Evolutionary conservation across 1,140 invertebrate genomes (phyloP).

Genomic region (Kradibia gibbosae): DNA sequence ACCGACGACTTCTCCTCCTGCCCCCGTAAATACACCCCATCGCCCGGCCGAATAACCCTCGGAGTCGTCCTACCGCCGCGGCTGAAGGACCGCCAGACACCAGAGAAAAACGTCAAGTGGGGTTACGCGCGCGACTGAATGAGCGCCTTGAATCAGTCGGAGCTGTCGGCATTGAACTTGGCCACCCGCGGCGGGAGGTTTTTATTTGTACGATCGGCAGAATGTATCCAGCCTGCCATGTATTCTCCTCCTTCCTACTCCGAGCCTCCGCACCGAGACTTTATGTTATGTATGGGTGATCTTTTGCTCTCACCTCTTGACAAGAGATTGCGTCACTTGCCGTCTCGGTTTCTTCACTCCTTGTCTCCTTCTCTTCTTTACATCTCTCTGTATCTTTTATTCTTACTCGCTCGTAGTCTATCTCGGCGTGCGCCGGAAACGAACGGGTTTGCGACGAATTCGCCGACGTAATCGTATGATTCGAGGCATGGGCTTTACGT

Average conservation of each 20-base stretch:
- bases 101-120: neutral
- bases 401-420: neutral
- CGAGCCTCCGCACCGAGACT: neutral
- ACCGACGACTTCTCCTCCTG: too few relatives aligned
- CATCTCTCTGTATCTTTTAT: neutral
- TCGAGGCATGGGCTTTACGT: too few relatives aligned
- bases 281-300: slow-evolving; percentile 9
- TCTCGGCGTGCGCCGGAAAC: neutral
- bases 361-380: slow-evolving; percentile 13
- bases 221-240: slow-evolving; percentile 56
- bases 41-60: too few relatives aligned
- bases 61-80: too few relatives aligned
- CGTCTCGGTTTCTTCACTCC: neutral
- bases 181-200: slow-evolving; percentile 58
- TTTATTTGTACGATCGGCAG: slow-evolving; percentile 54
- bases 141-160: slow-evolving; percentile 48
- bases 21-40: too few relatives aligned
- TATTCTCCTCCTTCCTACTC: neutral
- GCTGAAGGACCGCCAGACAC: neutral
- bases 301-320: neutral
- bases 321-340: neutral
- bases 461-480: neutral
- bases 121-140: slow-evolving; percentile 31
- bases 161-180: slow-evolving; percentile 64
- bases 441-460: neutral